Conservation (phyloP, 2,113 vertebrate genomes). For the Entomyzon cyanotis region DNA sequence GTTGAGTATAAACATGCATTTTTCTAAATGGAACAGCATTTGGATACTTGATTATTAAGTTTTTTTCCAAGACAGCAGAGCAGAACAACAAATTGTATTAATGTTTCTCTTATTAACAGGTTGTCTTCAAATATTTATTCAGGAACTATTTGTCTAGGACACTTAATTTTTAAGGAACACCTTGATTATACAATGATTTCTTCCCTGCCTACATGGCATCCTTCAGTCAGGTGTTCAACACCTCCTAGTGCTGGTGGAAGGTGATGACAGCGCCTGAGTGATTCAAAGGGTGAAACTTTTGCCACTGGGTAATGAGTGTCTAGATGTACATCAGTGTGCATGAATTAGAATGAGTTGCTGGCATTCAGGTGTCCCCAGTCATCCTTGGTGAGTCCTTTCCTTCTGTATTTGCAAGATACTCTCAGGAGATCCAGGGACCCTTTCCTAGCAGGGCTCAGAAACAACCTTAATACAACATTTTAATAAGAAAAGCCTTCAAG, state of each 20-base stretch:
- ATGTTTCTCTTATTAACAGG: background rate
- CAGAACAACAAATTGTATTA: background rate
- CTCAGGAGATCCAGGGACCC: background rate
- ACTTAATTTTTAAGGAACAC: background rate
- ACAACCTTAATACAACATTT: background rate
- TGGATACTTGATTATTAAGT: background rate
- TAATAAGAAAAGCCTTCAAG: background rate
- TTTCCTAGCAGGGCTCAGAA: background rate
- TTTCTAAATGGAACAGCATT: background rate
- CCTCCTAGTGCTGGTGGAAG: background rate
- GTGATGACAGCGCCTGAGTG: background rate
- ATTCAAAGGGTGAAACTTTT: background rate
- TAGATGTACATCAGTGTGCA: background rate
- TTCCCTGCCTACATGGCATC: background rate
- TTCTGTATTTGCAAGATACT: background rate
- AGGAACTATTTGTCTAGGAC: background rate
- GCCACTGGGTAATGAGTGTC: accelerated
- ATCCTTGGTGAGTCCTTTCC: background rate
- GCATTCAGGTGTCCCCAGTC: background rate
- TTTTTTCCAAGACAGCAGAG: background rate
- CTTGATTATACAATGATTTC: background rate
- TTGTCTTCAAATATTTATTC: background rate
- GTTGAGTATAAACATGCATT: background rate
- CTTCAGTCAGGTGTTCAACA: background rate
- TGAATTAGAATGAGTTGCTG: background rate